A percentile compares a stretch with the other conserved stretches of the same genome.
phyloP scores from a whole-genome alignment of 2,888 invertebrate species.

The Drosophila algonquin region DNA sequence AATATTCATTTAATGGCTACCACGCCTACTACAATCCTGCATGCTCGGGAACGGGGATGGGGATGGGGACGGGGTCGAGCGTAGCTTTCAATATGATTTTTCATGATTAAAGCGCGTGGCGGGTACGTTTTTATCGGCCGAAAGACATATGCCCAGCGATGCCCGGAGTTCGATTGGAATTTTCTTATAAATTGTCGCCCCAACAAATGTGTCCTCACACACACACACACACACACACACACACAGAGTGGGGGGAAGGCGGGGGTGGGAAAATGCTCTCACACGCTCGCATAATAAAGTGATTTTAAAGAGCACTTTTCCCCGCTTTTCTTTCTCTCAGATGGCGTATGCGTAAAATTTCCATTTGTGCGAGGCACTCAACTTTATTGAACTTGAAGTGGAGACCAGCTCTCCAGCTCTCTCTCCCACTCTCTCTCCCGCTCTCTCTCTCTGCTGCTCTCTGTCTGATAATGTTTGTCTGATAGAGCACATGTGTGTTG shows the following conservation, averaged over 20 bases:
- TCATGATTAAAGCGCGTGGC: conserved; percentile 74
- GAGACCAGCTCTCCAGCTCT: conserved; percentile 6
- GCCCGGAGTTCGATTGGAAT: conserved; percentile 59
- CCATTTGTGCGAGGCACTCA: conserved; percentile 74
- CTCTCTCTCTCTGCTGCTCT: not conserved
- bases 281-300: conserved; percentile 80
- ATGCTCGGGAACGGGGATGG: conserved; percentile 8
- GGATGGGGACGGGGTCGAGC: conserved; percentile 41
- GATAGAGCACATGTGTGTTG: conserved; percentile 35
- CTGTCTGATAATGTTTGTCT: conserved; percentile 49
- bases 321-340: conserved; percentile 43
- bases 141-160: conserved; percentile 50
- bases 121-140: conserved; percentile 60
- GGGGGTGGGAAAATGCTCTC: conserved; percentile 21
- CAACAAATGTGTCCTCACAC: conserved; percentile 75
- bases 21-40: conserved; percentile 19
- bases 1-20: conserved; percentile 68
- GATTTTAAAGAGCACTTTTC: conserved; percentile 73
- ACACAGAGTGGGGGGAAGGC: conserved; percentile 2
- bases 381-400: conserved; percentile 75
- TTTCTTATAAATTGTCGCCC: conserved; percentile 76
- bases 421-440: not conserved
- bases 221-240: conserved; percentile 62
- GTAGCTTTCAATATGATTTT: conserved; percentile 64
- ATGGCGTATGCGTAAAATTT: conserved; percentile 69